phyloP scores from a whole-genome alignment of 2,797 vertebrate genomes.

The Salarias fasciatus region DNA sequence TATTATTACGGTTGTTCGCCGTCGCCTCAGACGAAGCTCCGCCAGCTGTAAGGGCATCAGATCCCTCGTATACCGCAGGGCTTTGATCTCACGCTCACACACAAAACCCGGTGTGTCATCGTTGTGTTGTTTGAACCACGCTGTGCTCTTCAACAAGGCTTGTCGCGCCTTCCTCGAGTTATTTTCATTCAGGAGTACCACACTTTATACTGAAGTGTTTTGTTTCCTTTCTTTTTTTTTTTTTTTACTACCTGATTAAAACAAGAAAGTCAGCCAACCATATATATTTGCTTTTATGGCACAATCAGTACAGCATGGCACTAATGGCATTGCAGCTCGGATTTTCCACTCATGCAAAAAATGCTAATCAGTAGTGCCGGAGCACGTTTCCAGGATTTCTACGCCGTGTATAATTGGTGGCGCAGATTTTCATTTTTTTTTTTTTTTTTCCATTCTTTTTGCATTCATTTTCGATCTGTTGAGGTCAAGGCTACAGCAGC shows the following conservation, averaged over 20 bases:
- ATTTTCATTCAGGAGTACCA: constrained; percentile 9
- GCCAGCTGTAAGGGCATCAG: constrained; percentile 43
- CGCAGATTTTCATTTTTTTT: too few species aligned
- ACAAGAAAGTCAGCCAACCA: constrained; percentile 44
- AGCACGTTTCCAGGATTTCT: too few species aligned
- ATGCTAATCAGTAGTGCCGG: constrained; percentile 38
- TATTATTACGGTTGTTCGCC: constrained; percentile 65
- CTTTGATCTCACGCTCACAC: constrained; percentile 14
- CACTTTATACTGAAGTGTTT: background rate
- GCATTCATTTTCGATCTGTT: too few species aligned
- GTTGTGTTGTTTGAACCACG: constrained; percentile 38
- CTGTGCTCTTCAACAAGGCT: constrained; percentile 45
- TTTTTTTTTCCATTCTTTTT: too few species aligned
- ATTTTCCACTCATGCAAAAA: constrained; percentile 48
- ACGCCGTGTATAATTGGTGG: too few species aligned
- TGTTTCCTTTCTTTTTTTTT: constrained; percentile 23
- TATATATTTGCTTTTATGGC: constrained; percentile 45
- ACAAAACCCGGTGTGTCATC: background rate
- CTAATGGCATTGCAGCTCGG: constrained; percentile 44
- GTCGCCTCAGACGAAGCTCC: constrained; percentile 56
- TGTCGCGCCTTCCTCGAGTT: background rate
- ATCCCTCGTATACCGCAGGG: constrained; percentile 65
- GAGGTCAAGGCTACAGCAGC: too few species aligned
- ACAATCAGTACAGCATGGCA: constrained; percentile 38
- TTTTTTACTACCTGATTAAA: constrained; percentile 21